A percentile compares a stretch with the other conserved stretches of the same genome.
These are phyloP conservation scores for Drosophila leonis DNA, from an alignment of 2,888 invertebrate genomes.

Conservation along the genomic window DNA sequence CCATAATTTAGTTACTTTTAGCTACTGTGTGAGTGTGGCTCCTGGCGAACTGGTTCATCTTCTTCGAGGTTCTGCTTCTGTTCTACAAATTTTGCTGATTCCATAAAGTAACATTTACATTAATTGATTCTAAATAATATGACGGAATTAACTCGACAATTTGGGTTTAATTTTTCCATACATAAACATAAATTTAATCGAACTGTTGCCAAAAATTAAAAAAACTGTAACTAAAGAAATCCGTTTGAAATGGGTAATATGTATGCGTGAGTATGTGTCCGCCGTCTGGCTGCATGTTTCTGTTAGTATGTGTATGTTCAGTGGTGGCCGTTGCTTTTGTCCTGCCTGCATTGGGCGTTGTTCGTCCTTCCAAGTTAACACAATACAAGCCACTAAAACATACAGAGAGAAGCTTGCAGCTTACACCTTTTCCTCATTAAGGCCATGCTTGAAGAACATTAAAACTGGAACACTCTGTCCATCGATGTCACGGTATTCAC, in stretches of 20 bases:
- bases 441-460: slow-evolving; percentile 98
- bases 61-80: slow-evolving; percentile 23
- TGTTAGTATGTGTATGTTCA: slow-evolving; percentile 25
- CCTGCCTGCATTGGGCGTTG: slow-evolving; percentile 31
- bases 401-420: slow-evolving; percentile 13
- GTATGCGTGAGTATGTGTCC: slow-evolving; percentile 69
- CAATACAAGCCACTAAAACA: slow-evolving; percentile 16
- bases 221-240: slow-evolving; percentile 59
- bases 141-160: slow-evolving; percentile 41
- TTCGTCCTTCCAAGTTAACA: slow-evolving; percentile 17
- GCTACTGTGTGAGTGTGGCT: slow-evolving; percentile 51
- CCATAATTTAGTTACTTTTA: slow-evolving; percentile 62
- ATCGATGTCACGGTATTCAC: slow-evolving; percentile 96
- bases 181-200: slow-evolving; percentile 58
- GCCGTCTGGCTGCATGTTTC: slow-evolving; percentile 23
- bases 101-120: slow-evolving; percentile 52
- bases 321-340: slow-evolving; percentile 27
- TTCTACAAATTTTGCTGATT: slow-evolving; percentile 48
- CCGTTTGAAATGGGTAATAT: slow-evolving; percentile 51
- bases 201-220: slow-evolving; percentile 40
- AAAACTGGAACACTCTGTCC: slow-evolving; percentile 93
- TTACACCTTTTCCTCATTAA: slow-evolving; percentile 97
- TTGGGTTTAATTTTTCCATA: slow-evolving; percentile 44
- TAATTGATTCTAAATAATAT: slow-evolving; percentile 47
- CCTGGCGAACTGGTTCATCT: slow-evolving; percentile 19